phyloP scores from a whole-genome alignment of 2,888 invertebrate species.

The Andrena marginata region DNA sequence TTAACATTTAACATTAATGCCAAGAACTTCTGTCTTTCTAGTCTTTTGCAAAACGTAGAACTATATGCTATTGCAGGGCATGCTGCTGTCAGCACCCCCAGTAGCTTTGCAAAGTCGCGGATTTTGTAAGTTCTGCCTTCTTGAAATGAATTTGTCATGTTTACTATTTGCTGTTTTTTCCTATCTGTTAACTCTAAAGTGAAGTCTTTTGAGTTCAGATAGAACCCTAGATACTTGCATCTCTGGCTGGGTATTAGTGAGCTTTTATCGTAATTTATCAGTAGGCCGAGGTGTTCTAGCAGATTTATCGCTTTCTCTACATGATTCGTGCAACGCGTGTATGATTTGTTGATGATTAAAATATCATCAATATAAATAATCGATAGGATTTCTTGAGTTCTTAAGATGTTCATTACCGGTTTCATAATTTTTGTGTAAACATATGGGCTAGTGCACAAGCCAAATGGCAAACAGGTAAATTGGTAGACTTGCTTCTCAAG shows the following conservation, averaged over 20 bases:
- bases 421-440: not conserved
- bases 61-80: conserved; percentile 7
- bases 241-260: not conserved
- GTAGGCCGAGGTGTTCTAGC: not conserved
- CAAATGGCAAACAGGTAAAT: not conserved
- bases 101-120: not conserved
- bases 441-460: not conserved
- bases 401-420: not conserved
- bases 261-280: conserved; percentile 12
- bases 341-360: not conserved
- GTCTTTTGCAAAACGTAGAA: not conserved
- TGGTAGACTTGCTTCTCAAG: not conserved
- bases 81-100: not conserved
- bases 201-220: not conserved
- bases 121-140: not conserved
- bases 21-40: not conserved
- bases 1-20: not conserved
- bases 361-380: not conserved
- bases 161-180: not conserved
- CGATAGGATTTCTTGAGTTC: not conserved
- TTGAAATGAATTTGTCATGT: not conserved
- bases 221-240: conserved; percentile 4
- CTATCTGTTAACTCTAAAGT: not conserved
- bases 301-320: not conserved
- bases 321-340: not conserved